phyloP scores from a whole-genome alignment of 2,113 vertebrate species.

The Ranitomeya variabilis region DNA sequence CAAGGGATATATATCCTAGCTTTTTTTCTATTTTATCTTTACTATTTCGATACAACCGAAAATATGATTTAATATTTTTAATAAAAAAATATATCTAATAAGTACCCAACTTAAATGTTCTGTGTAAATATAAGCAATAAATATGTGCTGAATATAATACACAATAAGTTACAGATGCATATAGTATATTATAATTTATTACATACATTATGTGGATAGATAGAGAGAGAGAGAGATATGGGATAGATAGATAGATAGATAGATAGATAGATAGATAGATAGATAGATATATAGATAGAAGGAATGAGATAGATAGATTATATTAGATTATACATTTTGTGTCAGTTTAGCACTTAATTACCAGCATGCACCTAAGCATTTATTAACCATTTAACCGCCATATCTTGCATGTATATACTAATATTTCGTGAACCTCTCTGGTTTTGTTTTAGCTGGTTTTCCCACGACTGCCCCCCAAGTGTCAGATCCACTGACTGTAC shows the following conservation, averaged over 20 bases:
- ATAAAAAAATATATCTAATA: neutral
- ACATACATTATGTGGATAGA: no score
- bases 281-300: no score
- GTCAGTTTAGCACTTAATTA: no score
- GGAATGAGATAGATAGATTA: no score
- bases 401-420: neutral
- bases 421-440: constrained; percentile 61
- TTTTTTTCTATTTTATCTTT: no score
- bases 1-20: no score
- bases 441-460: constrained; percentile 96
- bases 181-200: no score
- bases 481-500: constrained; percentile 80
- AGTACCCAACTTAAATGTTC: neutral
- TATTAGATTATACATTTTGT: no score
- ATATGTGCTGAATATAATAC: neutral
- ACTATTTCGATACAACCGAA: neutral
- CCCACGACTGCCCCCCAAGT: constrained; percentile 88
- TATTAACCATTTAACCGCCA: neutral
- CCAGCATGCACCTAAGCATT: no score
- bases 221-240: no score
- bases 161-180: neutral
- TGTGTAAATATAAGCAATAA: neutral
- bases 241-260: no score
- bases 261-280: no score
- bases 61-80: neutral